phyloP scores from a whole-genome alignment of 2,113 vertebrate genomes.

The Coracopsis vasa region DNA sequence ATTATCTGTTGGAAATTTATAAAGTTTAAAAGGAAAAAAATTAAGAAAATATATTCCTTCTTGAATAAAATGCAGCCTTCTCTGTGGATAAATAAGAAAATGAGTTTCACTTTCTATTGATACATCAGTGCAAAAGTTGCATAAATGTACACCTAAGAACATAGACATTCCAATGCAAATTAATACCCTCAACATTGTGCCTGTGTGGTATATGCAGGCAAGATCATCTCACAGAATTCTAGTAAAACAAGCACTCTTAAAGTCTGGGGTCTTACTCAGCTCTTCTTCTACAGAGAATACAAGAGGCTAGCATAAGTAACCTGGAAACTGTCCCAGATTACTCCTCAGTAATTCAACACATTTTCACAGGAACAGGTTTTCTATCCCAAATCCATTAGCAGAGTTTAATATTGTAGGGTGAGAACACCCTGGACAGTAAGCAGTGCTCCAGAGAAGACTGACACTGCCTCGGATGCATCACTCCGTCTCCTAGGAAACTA shows the following conservation, averaged over 20 bases:
- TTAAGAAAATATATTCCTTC: not conserved
- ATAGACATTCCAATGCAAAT: not conserved
- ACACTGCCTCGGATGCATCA: not conserved
- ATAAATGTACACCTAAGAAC: not conserved
- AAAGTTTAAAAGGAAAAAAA: not conserved
- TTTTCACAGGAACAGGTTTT: not conserved
- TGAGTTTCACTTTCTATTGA: not conserved
- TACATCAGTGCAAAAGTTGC: not conserved
- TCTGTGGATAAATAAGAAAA: not conserved
- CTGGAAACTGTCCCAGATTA: not conserved
- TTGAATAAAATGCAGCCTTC: not conserved
- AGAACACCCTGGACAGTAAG: not conserved
- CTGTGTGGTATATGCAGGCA: not conserved
- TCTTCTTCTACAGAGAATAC: not conserved
- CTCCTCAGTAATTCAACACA: not conserved
- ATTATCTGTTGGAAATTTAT: not conserved
- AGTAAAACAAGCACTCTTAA: not conserved
- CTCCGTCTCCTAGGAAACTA: not conserved
- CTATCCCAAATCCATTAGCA: not conserved
- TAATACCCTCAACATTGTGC: fast-evolving
- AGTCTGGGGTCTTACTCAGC: not conserved
- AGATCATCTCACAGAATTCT: not conserved
- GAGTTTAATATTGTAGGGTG: not conserved
- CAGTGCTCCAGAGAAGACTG: not conserved
- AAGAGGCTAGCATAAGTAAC: not conserved